Percentiles rank a stretch among this genome's conserved stretches.
Evolutionary conservation across 1,140 invertebrate species (phyloP).

Genomic region (Eubasilissa regina): DNA sequence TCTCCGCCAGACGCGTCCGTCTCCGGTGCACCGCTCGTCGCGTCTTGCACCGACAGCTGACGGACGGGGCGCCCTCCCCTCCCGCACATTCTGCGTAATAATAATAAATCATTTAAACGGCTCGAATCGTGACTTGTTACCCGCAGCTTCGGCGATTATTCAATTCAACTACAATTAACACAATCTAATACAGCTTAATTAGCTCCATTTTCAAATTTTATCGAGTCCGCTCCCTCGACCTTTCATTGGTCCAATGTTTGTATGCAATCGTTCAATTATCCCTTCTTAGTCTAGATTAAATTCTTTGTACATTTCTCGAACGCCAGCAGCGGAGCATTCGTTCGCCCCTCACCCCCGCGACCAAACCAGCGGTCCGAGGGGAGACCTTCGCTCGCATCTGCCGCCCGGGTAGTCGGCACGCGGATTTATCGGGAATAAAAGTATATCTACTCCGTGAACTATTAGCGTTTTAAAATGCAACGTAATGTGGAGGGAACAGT

Average conservation of each 20-base stretch:
- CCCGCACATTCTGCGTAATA: too few species aligned
- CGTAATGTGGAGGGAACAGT: background rate
- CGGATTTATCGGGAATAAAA: slow-evolving; percentile 32
- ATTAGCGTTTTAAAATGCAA: slow-evolving; percentile 18
- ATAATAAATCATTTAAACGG: slow-evolving; percentile 7
- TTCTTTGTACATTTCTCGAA: slow-evolving; percentile 38
- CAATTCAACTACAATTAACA: slow-evolving; percentile 8
- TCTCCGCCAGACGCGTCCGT: slow-evolving; percentile 22
- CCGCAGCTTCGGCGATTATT: slow-evolving; percentile 9
- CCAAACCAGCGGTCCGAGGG: slow-evolving; percentile 32
- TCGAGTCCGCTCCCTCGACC: background rate
- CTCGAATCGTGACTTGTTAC: background rate
- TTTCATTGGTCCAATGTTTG: background rate
- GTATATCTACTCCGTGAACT: too few species aligned
- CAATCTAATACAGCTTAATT: slow-evolving; percentile 1
- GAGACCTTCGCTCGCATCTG: slow-evolving; percentile 49
- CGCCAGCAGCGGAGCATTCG: slow-evolving; percentile 22
- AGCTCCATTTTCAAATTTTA: slow-evolving; percentile 8
- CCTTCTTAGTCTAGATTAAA: slow-evolving; percentile 31
- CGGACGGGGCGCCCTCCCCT: background rate
- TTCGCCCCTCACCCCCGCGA: background rate
- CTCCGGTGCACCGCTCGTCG: background rate
- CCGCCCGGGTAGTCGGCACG: background rate
- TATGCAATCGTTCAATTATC: slow-evolving; percentile 17
- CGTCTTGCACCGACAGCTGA: background rate